Evolutionary conservation across 2,113 vertebrate species (phyloP), one percentile per base, ranked within the genome.

Genomic region (Sisor rabdophorus): DNA sequence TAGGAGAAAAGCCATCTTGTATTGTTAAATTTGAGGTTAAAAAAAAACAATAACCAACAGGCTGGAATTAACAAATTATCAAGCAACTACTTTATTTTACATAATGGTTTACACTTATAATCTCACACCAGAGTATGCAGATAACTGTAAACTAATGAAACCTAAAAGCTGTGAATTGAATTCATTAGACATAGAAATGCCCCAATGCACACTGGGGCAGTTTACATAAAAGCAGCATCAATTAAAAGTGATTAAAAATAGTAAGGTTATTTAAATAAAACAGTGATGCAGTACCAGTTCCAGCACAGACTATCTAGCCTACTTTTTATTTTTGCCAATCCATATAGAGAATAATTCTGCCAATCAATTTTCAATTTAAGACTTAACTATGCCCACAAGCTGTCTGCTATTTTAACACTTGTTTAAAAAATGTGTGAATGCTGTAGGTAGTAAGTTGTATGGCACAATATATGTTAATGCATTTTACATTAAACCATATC

Each of bases 101-200:
- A 15, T 71, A 71, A 20, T 54, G 7, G 28, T 55, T 52, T n/a
- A 30, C 6, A n/a, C n/a, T 20, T 30, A 47, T 2, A 52, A 32
- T 64, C 9, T 24, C 17, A 24, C 58, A 50, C 58, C 2, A 0
- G n/a, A 17, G 8, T 10, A 64, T 63, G 20, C 73, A 63, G 3
- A 54, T 28, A 64, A 53, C 2, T 65, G n/a, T 75, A 15, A 19
- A 40, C 2, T 75, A 65, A 75, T 75, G 20, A 54, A 63, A 75
- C 4, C 59, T 75, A 28, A 65, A 13, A 54, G n/a, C 3, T 54
- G 28, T 65, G 28, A 63, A 61, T 59, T 73, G 71, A 24, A 59
- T 73, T 60, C n/a, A 22, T 61, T 26, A 50, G 61, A 44, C 11
- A 50, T 48, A 36, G 59, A 56, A 63, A 63, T 63, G 32, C 32